A percentile compares a stretch with the other conserved stretches of the same genome.
phyloP scores from a whole-genome alignment of 2,888 invertebrate species.

The Diabrotica balteata region DNA sequence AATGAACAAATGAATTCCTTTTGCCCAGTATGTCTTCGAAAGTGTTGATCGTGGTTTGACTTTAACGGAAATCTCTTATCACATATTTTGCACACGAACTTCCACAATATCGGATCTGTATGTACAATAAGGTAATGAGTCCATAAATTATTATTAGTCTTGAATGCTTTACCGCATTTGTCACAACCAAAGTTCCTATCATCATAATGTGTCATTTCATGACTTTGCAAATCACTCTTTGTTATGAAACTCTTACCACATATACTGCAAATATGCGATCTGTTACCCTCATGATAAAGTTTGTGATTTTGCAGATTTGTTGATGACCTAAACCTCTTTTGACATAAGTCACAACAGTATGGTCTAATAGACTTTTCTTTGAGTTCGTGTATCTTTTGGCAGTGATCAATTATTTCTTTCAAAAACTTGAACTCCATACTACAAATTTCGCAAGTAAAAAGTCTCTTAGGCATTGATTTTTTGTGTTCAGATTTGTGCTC shows the following conservation, averaged over 20 bases:
- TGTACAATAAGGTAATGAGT: conserved; percentile 50
- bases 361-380: conserved; percentile 47
- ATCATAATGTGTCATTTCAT: conserved; percentile 50
- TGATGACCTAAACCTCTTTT: conserved; percentile 46
- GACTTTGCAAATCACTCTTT: conserved; percentile 48
- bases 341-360: conserved; percentile 48
- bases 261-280: conserved; percentile 48
- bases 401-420: conserved; percentile 47
- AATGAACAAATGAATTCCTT: conserved; percentile 47
- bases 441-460: conserved; percentile 47
- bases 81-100: conserved; percentile 46
- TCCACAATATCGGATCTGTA: conserved; percentile 50
- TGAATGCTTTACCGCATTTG: conserved; percentile 50
- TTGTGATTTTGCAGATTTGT: conserved; percentile 50
- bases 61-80: conserved; percentile 49
- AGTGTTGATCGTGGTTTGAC: conserved; percentile 48
- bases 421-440: conserved; percentile 40
- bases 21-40: conserved; percentile 46
- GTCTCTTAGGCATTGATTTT: conserved; percentile 18
- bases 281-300: conserved; percentile 47
- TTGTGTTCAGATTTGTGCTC: conserved; percentile 33
- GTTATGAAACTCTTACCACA: conserved; percentile 59
- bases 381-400: conserved; percentile 42
- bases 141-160: conserved; percentile 49
- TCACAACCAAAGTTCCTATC: conserved; percentile 49